Evolutionary conservation across 2,113 vertebrate species (phyloP), one percentile per base, ranked within the genome.

Genomic region (Gallinago jamesoni): DNA sequence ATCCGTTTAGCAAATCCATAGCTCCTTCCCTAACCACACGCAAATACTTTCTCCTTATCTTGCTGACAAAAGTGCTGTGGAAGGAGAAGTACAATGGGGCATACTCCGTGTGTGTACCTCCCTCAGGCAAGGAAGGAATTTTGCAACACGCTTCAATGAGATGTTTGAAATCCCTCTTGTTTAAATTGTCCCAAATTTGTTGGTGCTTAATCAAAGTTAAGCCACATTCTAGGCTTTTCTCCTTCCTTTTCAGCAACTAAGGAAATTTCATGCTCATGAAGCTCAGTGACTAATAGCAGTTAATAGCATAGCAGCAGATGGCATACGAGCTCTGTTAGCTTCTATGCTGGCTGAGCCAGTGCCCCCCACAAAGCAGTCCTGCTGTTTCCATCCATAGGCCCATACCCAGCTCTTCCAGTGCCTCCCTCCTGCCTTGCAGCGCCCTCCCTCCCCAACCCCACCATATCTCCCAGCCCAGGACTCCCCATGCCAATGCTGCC

Each of bases 141-240:
- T 94, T 96, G 93, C 91, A 89, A 55, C 74, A 79, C 37, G 92
- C 89, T 89, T 95, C 91, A 89, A 74, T 70, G 84, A 92, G 91
- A 94, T 83, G 74, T 47, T 79, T 62, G 74, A 96, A 96, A 94
- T 93, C 93, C 78, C 87, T 95, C 93, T 96, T 96, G 95, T 95
- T 96, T 95, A 94, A 94, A 97, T 95, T 95, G 95, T 94, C 96
- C 92, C 92, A 96, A 79, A 96, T 95, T 97, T 96, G 91, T 92
- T 94, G 84, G 87, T 95, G 89, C 93, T 97, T 96, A 97, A 96
- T 96, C 91, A 95, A 96, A 94, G 89, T 91, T 97, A 97, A 97
- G 95, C 93, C 86, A 85, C 84, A 93, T 96, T 93, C 92, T 76
- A 91, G 89, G 94, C 74, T 95, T 91, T 96, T 97, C 87, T 94